Evolutionary conservation across 2,888 invertebrate species (phyloP).

Genomic region (Caenorhabditis wallacei): DNA sequence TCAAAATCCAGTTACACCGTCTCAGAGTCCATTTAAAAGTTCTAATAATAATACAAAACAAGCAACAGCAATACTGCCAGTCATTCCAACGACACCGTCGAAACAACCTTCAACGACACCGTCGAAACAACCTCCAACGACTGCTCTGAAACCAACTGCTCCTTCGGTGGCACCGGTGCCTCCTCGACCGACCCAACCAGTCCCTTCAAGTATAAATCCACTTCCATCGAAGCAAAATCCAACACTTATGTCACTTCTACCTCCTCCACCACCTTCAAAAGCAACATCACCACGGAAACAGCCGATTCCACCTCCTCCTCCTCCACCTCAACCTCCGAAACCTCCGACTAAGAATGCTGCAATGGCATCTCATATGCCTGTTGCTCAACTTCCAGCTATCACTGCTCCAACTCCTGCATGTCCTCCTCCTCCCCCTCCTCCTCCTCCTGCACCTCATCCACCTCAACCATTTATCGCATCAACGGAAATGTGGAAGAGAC

Average conservation of each 20-base stretch:
- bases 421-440: background rate
- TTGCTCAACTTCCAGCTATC: slow-evolving; percentile 21
- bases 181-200: background rate
- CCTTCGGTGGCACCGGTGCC: background rate
- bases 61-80: background rate
- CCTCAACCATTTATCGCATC: background rate
- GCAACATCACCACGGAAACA: background rate
- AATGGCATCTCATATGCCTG: background rate
- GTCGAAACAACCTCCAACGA: background rate
- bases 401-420: background rate
- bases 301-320: background rate
- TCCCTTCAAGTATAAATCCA: background rate
- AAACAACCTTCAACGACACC: background rate
- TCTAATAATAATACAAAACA: too few relatives aligned
- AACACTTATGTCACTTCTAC: too few relatives aligned
- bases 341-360: background rate
- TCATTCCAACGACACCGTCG: background rate
- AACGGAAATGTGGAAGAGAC: background rate
- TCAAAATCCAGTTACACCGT: slow-evolving; percentile 14
- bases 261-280: background rate
- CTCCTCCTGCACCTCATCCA: background rate
- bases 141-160: background rate
- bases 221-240: background rate
- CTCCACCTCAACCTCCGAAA: background rate
- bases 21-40: background rate